These are phyloP conservation scores for Diarsia brunnea DNA, from an alignment of 2,888 invertebrate species.

Conservation along the genomic window DNA sequence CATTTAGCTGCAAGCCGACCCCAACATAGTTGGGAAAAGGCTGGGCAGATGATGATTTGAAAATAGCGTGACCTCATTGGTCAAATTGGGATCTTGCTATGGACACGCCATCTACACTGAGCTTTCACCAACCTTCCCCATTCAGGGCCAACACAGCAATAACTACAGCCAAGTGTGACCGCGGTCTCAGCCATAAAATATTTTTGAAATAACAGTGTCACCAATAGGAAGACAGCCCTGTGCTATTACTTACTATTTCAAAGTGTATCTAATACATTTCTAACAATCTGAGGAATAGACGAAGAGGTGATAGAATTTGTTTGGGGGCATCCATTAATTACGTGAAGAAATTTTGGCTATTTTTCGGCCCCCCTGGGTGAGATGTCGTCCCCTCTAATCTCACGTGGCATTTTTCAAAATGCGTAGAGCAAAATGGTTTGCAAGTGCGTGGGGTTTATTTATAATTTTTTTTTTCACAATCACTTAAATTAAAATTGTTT, in stretches of 20 bases:
- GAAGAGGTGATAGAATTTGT: constrained; percentile 45
- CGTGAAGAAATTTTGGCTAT: no score
- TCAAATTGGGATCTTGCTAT: background rate
- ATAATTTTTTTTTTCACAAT: no score
- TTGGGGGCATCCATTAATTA: no score
- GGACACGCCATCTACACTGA: background rate
- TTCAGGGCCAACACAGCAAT: background rate
- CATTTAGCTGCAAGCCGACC: no score
- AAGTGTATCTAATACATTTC: constrained; percentile 21
- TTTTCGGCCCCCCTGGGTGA: no score
- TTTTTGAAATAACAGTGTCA: constrained; percentile 41
- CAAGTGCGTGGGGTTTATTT: no score
- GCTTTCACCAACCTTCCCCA: background rate
- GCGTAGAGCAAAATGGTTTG: no score
- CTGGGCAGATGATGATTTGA: no score
- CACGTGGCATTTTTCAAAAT: no score
- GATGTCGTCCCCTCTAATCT: no score
- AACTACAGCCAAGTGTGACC: background rate
- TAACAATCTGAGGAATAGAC: constrained; percentile 28
- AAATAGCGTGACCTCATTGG: background rate
- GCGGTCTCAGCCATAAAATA: constrained; percentile 21
- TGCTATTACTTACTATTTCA: constrained; percentile 41
- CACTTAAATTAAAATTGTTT: no score
- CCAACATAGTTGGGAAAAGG: no score
- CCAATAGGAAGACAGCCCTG: constrained; percentile 52